These are phyloP conservation scores for Mantis religiosa DNA, from an alignment of 2,888 invertebrate genomes.

Conservation along the genomic window DNA sequence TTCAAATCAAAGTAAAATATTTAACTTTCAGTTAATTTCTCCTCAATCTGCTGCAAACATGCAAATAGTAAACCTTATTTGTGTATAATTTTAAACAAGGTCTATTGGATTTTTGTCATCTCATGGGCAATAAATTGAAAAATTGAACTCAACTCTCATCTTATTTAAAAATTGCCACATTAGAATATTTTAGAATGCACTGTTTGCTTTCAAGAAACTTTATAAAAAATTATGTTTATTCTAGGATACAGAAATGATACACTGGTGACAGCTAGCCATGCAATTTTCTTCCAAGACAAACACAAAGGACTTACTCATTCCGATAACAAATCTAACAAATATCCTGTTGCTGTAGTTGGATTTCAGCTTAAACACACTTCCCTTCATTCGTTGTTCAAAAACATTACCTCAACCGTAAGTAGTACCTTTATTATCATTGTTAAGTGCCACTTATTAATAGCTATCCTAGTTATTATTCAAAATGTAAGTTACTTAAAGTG, in stretches of 20 bases:
- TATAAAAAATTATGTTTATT: constrained; percentile 26
- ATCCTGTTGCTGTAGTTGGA: constrained; percentile 82
- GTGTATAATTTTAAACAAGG: too few relatives aligned
- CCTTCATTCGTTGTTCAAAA: constrained; percentile 65
- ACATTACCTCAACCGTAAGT: constrained; percentile 59
- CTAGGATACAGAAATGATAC: constrained; percentile 48
- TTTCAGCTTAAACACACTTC: constrained; percentile 73
- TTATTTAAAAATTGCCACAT: too few relatives aligned
- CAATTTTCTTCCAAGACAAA: constrained; percentile 55
- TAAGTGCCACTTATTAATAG: not conserved
- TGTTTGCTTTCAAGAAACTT: not conserved
- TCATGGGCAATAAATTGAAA: too few relatives aligned
- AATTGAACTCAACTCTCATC: too few relatives aligned
- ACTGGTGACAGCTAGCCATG: constrained; percentile 75
- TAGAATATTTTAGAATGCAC: not conserved
- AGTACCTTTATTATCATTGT: not conserved
- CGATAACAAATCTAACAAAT: constrained; percentile 64
- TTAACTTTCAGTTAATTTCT: too few relatives aligned
- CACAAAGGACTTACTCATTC: constrained; percentile 75
- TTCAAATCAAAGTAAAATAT: too few relatives aligned
- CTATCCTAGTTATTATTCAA: too few relatives aligned
- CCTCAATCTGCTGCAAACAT: too few relatives aligned
- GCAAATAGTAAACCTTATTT: too few relatives aligned
- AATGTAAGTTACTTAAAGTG: too few relatives aligned
- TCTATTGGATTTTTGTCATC: too few relatives aligned